Evolutionary conservation across 2,888 invertebrate species (phyloP).

Genomic region (Thecocarcelia acutangulata): DNA sequence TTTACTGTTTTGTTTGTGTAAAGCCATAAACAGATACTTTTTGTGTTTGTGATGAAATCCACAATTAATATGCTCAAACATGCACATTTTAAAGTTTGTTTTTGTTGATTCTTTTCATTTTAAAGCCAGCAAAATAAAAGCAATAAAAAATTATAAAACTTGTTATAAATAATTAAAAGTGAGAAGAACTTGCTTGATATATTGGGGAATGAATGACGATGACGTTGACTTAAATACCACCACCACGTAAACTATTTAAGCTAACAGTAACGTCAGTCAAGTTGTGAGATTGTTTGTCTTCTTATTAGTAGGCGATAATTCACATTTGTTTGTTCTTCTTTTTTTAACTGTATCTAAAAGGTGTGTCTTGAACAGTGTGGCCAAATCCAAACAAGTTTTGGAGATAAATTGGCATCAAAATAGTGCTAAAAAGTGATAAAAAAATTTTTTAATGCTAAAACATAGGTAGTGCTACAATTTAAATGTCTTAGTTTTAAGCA

Average conservation of each 20-base stretch:
- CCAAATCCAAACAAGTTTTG: too few relatives aligned
- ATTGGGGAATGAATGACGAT: slow-evolving; percentile 41
- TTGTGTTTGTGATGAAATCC: slow-evolving; percentile 57
- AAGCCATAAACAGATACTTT: slow-evolving; percentile 36
- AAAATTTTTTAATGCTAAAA: too few relatives aligned
- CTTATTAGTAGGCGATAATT: slow-evolving; percentile 26
- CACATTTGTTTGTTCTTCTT: background rate
- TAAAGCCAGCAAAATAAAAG: slow-evolving; percentile 28
- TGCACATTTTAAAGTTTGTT: slow-evolving; percentile 34
- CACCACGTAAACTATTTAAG: slow-evolving; percentile 31
- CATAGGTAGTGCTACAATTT: too few relatives aligned
- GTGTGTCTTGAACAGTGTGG: slow-evolving; percentile 9
- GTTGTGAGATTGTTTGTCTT: slow-evolving; percentile 33
- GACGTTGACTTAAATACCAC: slow-evolving; percentile 56
- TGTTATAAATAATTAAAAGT: slow-evolving; percentile 47
- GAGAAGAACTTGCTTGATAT: slow-evolving; percentile 3
- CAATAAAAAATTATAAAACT: slow-evolving; percentile 43
- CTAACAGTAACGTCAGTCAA: slow-evolving; percentile 24
- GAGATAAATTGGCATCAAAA: too few relatives aligned
- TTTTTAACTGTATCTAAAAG: slow-evolving; percentile 3
- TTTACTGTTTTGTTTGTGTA: slow-evolving; percentile 18
- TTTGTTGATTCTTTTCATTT: background rate
- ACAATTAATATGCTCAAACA: slow-evolving; percentile 61
- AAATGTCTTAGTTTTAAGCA: too few relatives aligned
- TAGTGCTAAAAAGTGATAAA: too few relatives aligned